A percentile compares a stretch with the other conserved stretches of the same genome.
These are phyloP conservation scores for Pseudoatta argentina DNA, from an alignment of 1,140 invertebrate species.

Conservation along the genomic window DNA sequence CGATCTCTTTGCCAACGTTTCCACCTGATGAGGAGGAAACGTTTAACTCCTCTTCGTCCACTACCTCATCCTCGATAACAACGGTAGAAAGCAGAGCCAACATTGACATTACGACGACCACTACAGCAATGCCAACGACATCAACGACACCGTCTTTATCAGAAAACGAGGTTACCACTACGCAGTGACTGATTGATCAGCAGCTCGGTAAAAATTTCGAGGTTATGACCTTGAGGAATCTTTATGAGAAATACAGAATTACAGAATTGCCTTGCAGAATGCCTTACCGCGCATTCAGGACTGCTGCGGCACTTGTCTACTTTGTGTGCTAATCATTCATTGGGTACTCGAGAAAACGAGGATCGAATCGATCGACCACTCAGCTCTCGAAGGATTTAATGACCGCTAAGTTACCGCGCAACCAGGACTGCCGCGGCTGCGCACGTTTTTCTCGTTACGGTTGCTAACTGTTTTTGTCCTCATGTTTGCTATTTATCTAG, in stretches of 20 bases:
- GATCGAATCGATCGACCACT: slow-evolving; percentile 30
- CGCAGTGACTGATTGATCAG: slow-evolving; percentile 51
- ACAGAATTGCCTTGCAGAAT: background rate
- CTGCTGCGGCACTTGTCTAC: slow-evolving; percentile 72
- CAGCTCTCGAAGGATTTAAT: slow-evolving; percentile 34
- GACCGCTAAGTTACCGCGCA: slow-evolving; percentile 38
- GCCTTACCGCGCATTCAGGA: slow-evolving; percentile 77
- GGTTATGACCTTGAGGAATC: slow-evolving; percentile 60
- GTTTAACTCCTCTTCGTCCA: slow-evolving; percentile 70
- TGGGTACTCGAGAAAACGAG: slow-evolving; percentile 41
- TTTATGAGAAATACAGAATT: slow-evolving; percentile 23
- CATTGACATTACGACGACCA: background rate
- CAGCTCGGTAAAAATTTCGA: slow-evolving; percentile 70
- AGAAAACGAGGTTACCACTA: slow-evolving; percentile 40
- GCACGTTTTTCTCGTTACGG: slow-evolving; percentile 30
- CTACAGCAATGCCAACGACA: background rate
- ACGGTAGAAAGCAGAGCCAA: background rate
- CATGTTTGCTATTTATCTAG: slow-evolving; percentile 17
- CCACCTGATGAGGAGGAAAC: slow-evolving; percentile 85
- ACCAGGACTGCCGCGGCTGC: slow-evolving; percentile 52
- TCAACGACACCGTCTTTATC: slow-evolving; percentile 3
- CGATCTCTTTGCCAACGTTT: slow-evolving; percentile 86
- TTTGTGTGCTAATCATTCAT: slow-evolving; percentile 57
- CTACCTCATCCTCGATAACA: slow-evolving; percentile 57
- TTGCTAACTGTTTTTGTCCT: slow-evolving; percentile 27